A percentile compares a stretch with the other conserved stretches of the same genome.
These are phyloP conservation scores for Vespertilio murinus DNA, from an alignment of 2,797 vertebrate genomes.

Conservation along the genomic window DNA sequence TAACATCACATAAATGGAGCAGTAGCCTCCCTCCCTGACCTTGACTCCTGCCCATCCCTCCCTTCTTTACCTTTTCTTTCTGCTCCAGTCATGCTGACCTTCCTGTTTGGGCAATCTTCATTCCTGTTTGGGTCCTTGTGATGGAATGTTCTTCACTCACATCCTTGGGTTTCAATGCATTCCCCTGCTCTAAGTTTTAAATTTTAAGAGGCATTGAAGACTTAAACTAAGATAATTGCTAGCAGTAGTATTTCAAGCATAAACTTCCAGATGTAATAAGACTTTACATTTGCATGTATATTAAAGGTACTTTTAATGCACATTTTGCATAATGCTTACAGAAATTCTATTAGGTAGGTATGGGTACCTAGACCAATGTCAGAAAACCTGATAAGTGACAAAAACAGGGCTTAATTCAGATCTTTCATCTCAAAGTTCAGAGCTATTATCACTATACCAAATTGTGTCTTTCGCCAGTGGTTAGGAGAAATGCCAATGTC, in stretches of 20 bases:
- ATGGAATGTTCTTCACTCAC: neutral
- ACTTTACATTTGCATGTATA: neutral
- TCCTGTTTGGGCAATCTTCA: neutral
- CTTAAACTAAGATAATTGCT: neutral
- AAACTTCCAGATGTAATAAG: neutral
- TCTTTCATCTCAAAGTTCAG: neutral
- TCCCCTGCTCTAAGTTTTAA: neutral
- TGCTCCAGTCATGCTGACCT: accelerated
- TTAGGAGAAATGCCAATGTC: neutral
- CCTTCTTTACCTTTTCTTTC: neutral
- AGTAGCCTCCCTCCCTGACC: neutral
- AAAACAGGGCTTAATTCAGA: neutral
- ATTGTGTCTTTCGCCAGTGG: neutral
- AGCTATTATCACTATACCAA: neutral
- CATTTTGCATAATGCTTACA: neutral
- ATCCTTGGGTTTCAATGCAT: neutral
- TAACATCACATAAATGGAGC: neutral
- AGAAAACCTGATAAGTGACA: neutral
- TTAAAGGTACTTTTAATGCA: neutral
- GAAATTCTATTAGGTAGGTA: neutral
- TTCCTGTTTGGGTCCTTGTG: neutral
- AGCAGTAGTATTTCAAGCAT: neutral
- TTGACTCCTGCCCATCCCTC: neutral
- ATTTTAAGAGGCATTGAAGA: neutral
- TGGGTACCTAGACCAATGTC: neutral